These are phyloP conservation scores for Microdon myrmicae DNA, from an alignment of 2,888 invertebrate species.

Conservation along the genomic window DNA sequence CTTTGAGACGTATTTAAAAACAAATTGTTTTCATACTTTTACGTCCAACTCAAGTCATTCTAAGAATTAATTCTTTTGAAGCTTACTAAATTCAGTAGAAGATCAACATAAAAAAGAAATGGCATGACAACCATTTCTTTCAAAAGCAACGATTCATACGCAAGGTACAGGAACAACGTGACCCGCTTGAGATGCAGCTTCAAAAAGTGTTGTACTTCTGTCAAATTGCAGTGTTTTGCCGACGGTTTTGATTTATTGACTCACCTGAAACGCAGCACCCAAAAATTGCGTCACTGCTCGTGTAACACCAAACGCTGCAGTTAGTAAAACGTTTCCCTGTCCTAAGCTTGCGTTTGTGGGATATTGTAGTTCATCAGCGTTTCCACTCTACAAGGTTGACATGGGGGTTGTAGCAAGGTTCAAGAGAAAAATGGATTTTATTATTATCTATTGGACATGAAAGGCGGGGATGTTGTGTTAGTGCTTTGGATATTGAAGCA, in stretches of 20 bases:
- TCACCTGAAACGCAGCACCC: conserved; percentile 80
- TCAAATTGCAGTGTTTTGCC: neutral
- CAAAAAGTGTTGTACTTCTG: neutral
- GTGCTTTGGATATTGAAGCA: conserved; percentile 30
- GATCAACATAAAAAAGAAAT: too few relatives aligned
- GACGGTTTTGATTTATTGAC: conserved; percentile 22
- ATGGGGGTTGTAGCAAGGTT: conserved; percentile 35
- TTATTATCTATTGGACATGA: conserved; percentile 14
- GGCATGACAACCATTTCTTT: too few relatives aligned
- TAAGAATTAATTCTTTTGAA: too few relatives aligned
- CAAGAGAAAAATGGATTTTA: neutral
- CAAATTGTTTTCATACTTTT: too few relatives aligned
- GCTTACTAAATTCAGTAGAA: too few relatives aligned
- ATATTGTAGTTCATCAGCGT: conserved; percentile 46
- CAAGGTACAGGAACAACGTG: too few relatives aligned
- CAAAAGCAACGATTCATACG: too few relatives aligned
- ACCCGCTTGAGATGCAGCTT: too few relatives aligned
- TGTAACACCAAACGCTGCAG: conserved; percentile 80
- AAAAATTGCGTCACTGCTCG: conserved; percentile 81
- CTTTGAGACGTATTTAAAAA: too few relatives aligned
- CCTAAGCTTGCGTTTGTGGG: conserved; percentile 44
- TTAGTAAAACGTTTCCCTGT: conserved; percentile 68
- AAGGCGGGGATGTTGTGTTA: conserved; percentile 27
- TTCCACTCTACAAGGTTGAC: conserved; percentile 51
- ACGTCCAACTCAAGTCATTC: too few relatives aligned